These are phyloP conservation scores for Mizuhopecten yessoensis DNA, from an alignment of 1,140 invertebrate genomes.

Conservation along the genomic window DNA sequence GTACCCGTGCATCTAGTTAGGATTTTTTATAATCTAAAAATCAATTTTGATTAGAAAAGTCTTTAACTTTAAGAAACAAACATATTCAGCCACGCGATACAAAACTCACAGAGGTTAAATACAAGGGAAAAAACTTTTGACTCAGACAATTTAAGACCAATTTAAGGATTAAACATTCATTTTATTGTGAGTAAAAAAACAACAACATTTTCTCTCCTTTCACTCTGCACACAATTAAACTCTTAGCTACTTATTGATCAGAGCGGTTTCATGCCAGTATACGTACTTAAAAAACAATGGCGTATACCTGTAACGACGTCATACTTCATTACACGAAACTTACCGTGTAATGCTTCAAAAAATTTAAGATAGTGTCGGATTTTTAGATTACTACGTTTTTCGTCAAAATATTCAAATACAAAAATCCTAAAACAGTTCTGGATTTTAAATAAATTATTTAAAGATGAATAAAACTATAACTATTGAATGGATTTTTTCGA, in stretches of 20 bases:
- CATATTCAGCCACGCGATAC: neutral
- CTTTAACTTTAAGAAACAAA: neutral
- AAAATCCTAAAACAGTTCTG: too few species aligned
- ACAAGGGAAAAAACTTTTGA: neutral
- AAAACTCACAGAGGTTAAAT: neutral
- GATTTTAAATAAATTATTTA: too few species aligned
- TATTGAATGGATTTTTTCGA: too few species aligned
- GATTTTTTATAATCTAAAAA: neutral
- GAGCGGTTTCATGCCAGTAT: neutral
- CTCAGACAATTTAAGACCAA: neutral
- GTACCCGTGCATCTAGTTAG: neutral
- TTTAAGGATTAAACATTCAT: neutral
- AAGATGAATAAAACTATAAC: too few species aligned
- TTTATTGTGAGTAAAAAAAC: neutral
- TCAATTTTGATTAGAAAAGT: slow-evolving; percentile 13
- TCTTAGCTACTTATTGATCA: neutral
- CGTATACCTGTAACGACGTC: neutral
- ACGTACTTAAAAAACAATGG: neutral
- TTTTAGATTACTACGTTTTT: too few species aligned
- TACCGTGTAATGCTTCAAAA: too few species aligned
- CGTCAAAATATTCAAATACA: too few species aligned
- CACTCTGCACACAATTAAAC: neutral
- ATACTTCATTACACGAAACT: neutral
- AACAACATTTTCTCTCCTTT: too few species aligned
- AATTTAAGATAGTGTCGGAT: too few species aligned